Percentiles rank a stretch among this genome's conserved stretches.
Conservation (phyloP, 2,113 vertebrate genomes). For the Oreochromis tanganicae region DNA sequence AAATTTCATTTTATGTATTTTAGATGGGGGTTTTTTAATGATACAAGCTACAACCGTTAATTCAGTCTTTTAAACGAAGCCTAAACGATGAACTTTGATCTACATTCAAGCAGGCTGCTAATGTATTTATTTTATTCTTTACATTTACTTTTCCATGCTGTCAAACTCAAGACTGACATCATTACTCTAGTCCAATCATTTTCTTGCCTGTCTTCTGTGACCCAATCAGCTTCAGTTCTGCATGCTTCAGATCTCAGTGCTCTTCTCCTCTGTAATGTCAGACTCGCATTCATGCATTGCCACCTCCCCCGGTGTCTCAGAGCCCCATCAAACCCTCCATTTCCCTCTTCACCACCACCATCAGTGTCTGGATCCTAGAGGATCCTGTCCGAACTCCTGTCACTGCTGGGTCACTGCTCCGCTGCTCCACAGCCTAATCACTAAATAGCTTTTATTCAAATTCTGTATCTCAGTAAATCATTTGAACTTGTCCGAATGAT, state of each 20-base stretch:
- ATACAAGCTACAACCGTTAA: not conserved
- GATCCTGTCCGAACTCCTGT: not conserved
- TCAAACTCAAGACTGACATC: not conserved
- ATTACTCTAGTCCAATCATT: not conserved
- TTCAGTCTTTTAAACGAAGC: not conserved
- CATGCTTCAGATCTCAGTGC: not conserved
- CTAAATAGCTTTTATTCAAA: not conserved
- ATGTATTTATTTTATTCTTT: not conserved
- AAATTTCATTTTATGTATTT: not conserved
- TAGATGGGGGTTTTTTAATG: not conserved
- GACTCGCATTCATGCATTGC: not conserved
- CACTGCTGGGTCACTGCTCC: not conserved
- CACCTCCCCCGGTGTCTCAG: not conserved
- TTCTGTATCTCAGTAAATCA: not conserved
- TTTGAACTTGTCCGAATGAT: not conserved
- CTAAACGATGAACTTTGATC: not conserved
- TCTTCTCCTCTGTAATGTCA: not conserved
- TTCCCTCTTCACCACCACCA: not conserved
- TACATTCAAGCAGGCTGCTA: not conserved
- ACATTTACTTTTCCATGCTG: not conserved
- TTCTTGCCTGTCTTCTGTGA: not conserved
- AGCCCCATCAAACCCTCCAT: not conserved
- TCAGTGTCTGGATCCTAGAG: not conserved
- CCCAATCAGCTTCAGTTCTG: not conserved
- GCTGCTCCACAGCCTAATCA: not conserved